A percentile compares a stretch with the other conserved stretches of the same genome.
These are phyloP conservation scores for Myiozetetes cayanensis DNA, from an alignment of 2,113 vertebrate genomes.

Conservation along the genomic window DNA sequence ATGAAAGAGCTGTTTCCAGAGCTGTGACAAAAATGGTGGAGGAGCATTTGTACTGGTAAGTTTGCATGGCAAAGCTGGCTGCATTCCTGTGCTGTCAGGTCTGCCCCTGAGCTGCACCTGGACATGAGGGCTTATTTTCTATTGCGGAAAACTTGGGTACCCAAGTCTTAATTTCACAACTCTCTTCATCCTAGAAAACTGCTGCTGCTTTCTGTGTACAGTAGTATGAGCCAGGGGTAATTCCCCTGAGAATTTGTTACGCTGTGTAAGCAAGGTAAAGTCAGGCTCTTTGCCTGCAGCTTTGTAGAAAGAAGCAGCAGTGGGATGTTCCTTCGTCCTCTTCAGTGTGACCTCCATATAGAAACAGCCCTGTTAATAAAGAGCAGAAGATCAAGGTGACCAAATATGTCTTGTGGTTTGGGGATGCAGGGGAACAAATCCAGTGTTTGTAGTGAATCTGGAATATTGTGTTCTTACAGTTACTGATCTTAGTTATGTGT, in stretches of 20 bases:
- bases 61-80: not conserved
- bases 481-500: not conserved
- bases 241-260: not conserved
- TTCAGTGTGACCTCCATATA: accelerated
- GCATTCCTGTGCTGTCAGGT: not conserved
- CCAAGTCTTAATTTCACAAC: not conserved
- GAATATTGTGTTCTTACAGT: not conserved
- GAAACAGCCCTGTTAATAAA: not conserved
- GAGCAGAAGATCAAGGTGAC: not conserved
- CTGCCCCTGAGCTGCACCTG: not conserved
- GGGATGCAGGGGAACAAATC: accelerated
- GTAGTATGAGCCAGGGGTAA: not conserved
- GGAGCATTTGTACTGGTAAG: conserved; percentile 97
- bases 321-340: not conserved
- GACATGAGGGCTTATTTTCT: not conserved
- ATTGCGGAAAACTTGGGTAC: not conserved
- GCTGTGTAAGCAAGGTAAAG: not conserved
- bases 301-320: not conserved
- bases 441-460: not conserved
- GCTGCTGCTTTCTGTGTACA: not conserved
- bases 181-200: not conserved
- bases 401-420: not conserved
- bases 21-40: conserved; percentile 95
- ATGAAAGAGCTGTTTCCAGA: conserved; percentile 89
- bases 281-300: not conserved